phyloP scores from a whole-genome alignment of 2,888 invertebrate genomes.

The Hypercompe scribonia region DNA sequence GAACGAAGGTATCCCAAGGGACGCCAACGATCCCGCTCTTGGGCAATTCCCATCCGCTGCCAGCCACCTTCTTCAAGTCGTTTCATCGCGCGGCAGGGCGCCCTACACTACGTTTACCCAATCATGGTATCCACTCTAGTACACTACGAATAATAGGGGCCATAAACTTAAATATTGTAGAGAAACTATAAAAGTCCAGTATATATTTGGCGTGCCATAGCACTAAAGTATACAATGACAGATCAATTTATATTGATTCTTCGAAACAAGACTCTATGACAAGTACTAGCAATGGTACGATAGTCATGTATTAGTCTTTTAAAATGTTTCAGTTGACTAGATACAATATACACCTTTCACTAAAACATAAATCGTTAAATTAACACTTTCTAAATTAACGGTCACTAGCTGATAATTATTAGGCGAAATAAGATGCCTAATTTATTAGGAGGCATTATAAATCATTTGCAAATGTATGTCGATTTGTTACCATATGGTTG shows the following conservation, averaged over 20 bases:
- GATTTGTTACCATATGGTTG: slow-evolving; percentile 39
- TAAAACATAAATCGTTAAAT: slow-evolving; percentile 58
- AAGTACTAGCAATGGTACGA: background rate
- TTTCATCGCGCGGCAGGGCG: too few species aligned
- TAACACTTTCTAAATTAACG: slow-evolving; percentile 59
- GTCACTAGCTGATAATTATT: slow-evolving; percentile 46
- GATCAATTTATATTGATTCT: background rate
- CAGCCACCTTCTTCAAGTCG: too few species aligned
- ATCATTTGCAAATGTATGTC: slow-evolving; percentile 63
- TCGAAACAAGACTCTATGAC: background rate
- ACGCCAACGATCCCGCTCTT: too few species aligned
- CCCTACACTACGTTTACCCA: too few species aligned
- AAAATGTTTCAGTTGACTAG: slow-evolving; percentile 29
- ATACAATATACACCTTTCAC: slow-evolving; percentile 63
- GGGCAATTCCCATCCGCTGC: too few species aligned
- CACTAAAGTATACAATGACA: background rate
- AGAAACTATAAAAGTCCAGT: too few species aligned
- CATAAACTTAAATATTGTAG: too few species aligned
- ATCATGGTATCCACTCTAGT: too few species aligned
- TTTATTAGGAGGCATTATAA: slow-evolving; percentile 60
- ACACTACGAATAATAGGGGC: too few species aligned
- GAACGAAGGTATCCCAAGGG: too few species aligned
- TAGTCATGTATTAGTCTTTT: background rate
- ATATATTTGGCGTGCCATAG: background rate
- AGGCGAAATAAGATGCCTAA: slow-evolving; percentile 35